Percentiles rank a stretch among this genome's conserved stretches.
Conservation (phyloP, 2,888 invertebrate genomes). For the Temnothorax rugatulus region DNA sequence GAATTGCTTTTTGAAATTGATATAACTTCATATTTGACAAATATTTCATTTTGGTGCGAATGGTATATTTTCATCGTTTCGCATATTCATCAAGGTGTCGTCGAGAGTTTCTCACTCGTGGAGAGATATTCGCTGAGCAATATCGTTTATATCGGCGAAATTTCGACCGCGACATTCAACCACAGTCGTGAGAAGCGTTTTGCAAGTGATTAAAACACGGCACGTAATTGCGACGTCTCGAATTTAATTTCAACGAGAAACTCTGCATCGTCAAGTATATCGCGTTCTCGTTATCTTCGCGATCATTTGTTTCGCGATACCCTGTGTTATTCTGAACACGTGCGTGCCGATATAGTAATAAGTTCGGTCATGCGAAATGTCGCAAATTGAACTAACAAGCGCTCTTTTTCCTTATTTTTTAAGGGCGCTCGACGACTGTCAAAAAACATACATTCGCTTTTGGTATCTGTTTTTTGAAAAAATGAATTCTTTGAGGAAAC, state of each 20-base stretch:
- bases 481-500: conserved; percentile 38
- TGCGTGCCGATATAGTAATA: conserved; percentile 6
- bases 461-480: conserved; percentile 34
- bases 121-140: conserved; percentile 6
- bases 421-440: conserved; percentile 1
- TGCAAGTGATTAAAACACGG: conserved; percentile 41
- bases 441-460: conserved; percentile 35
- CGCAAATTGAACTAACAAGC: conserved; percentile 8
- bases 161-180: conserved; percentile 29
- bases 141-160: conserved; percentile 20
- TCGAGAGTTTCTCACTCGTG: conserved; percentile 5
- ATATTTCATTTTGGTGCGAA: background rate
- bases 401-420: background rate
- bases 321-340: conserved; percentile 22
- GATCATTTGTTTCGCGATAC: conserved; percentile 9
- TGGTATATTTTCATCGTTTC: background rate
- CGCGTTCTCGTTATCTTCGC: conserved; percentile 12
- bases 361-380: conserved; percentile 30
- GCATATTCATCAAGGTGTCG: conserved; percentile 16
- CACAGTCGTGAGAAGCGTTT: conserved; percentile 18
- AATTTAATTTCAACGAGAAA: conserved; percentile 39
- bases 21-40: background rate
- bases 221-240: conserved; percentile 28
- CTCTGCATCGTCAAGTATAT: conserved; percentile 1
- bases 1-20: background rate